Evolutionary conservation across 2,888 invertebrate species (phyloP), one percentile per base, ranked within the genome.

Genomic region (Spatulosminthurus flaviceps): DNA sequence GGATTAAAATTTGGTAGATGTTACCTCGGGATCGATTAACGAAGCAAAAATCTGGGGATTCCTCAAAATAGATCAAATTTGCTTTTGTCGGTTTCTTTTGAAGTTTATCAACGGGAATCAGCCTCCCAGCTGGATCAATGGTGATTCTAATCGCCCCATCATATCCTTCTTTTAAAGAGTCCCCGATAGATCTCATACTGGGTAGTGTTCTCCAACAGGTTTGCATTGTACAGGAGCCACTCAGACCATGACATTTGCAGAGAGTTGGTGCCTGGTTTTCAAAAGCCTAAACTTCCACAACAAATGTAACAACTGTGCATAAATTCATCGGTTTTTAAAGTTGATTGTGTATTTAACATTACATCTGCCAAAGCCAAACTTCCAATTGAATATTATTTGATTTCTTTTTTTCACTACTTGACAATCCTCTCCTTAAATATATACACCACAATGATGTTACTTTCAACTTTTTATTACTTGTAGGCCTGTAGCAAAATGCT

Each of bases 161-260:
- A 87, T 95, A 96, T 86, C 92, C 92, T 86, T 94, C 94, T 86
- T 94, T 92, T 81, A 96, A 89, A 69, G 92, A 91, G 85, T 92
- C 91, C 22, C 95, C 95, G 5, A 96, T 92, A 87, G 94, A 93
- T 79, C 95, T 91, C 87, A 96, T 95, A 42, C 92, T 90, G 0
- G 96, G 95, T 93, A 96, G 94, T 87, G 94, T 93, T 86, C 93
- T 90, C 95, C 95, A 96, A 87, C 96, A 96, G 0, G 96, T 96
- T 85, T 93, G 92, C 80, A 96, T 90, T 1, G 95, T 94, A 87
- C 96, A 96, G 2, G 96, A 95, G 2, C 96, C 96, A 1, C 95
- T 95, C 71, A 96, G 89, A 0, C 96, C 96, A 87, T 96, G 96
- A 87, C 96, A 96, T 88, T 96, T 96, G 89, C 96, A 96, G 86